phyloP scores from a whole-genome alignment of 2,113 vertebrate genomes.

The Macroglossus sobrinus region DNA sequence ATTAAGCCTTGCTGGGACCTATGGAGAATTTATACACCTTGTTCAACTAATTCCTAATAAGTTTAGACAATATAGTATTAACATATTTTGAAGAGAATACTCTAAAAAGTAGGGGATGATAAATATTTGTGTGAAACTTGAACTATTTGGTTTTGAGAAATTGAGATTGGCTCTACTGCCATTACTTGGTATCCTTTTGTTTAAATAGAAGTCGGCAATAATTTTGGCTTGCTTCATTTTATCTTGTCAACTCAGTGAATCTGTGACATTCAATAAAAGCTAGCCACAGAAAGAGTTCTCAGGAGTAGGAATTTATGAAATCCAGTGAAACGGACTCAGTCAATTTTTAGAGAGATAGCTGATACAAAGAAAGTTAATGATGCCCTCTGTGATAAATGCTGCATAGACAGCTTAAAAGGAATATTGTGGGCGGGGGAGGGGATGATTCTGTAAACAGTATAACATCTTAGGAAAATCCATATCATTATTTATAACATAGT shows the following conservation, averaged over 20 bases:
- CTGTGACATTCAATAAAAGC: constrained; percentile 1
- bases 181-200: background rate
- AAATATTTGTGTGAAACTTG: background rate
- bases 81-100: background rate
- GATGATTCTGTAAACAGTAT: background rate
- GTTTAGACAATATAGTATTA: background rate
- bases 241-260: background rate
- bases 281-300: background rate
- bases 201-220: background rate
- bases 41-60: background rate
- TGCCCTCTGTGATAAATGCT: background rate
- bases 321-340: background rate
- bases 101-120: background rate
- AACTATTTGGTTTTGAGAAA: background rate
- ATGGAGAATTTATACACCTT: background rate
- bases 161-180: background rate
- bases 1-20: background rate
- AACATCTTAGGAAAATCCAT: background rate
- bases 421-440: background rate
- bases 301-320: background rate
- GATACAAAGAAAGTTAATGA: background rate
- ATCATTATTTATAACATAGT: background rate
- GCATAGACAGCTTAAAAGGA: background rate
- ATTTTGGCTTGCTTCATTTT: background rate
- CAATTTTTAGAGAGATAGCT: background rate